phyloP scores from a whole-genome alignment of 2,113 vertebrate species.

The Cavia porcellus region DNA sequence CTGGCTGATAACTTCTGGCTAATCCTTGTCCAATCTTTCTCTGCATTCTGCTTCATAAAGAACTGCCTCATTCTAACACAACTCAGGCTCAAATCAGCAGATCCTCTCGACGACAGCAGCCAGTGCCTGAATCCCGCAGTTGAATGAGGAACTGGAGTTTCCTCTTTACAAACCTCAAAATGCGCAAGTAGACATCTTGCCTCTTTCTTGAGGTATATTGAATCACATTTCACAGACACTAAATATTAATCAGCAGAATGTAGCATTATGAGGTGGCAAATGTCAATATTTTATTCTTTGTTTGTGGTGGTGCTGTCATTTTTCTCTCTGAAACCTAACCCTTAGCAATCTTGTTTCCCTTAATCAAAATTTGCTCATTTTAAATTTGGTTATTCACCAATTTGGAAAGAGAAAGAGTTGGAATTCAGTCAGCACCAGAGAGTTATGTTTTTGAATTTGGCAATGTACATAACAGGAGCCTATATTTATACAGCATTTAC shows the following conservation, averaged over 20 bases:
- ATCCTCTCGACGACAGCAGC: background rate
- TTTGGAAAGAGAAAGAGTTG: background rate
- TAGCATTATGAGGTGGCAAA: background rate
- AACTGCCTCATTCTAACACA: background rate
- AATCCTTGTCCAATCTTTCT: background rate
- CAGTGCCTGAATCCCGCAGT: background rate
- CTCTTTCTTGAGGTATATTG: conserved; percentile 1
- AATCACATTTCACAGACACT: background rate
- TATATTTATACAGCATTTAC: background rate
- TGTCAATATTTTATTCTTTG: background rate
- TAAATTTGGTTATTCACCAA: background rate
- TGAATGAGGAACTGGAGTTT: background rate
- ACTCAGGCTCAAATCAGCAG: background rate
- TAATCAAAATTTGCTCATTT: background rate
- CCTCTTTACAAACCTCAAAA: background rate
- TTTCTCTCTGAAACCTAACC: background rate
- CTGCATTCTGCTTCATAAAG: background rate
- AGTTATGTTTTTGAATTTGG: conserved; percentile 13
- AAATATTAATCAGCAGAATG: background rate
- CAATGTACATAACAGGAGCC: background rate
- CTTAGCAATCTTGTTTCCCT: conserved; percentile 9
- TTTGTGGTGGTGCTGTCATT: background rate
- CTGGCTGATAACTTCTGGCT: background rate
- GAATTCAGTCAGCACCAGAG: background rate
- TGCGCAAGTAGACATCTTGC: background rate